Evolutionary conservation across 1,140 invertebrate genomes (phyloP).

Genomic region (Heliconius congener): DNA sequence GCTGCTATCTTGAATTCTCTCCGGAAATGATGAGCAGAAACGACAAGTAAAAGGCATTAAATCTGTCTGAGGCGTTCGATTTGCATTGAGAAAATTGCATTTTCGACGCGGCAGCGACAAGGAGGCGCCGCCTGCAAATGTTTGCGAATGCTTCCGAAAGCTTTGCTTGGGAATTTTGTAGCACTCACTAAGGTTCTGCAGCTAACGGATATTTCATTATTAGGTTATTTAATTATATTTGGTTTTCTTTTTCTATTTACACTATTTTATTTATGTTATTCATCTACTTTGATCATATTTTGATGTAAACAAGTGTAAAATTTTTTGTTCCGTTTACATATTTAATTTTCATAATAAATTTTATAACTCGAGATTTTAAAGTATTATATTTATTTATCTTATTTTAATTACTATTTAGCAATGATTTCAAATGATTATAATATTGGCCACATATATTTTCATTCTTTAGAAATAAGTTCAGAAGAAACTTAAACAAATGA

Average conservation of each 20-base stretch:
- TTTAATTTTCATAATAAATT: too few species aligned
- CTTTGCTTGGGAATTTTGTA: constrained; percentile 57
- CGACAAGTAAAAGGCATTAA: constrained; percentile 76
- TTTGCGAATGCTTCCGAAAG: constrained; percentile 65
- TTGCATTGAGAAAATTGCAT: constrained; percentile 79
- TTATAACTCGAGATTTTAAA: too few species aligned
- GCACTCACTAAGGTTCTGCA: constrained; percentile 19
- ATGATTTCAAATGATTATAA: neutral
- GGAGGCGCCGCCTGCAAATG: constrained; percentile 65
- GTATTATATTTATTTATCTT: too few species aligned
- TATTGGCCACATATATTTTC: neutral
- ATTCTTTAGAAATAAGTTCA: neutral
- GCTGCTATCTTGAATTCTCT: constrained; percentile 58
- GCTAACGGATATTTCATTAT: constrained; percentile 1
- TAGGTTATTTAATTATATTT: constrained; percentile 2
- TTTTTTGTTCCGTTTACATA: too few species aligned
- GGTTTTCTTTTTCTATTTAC: neutral
- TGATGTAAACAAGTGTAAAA: too few species aligned
- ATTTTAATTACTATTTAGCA: too few species aligned
- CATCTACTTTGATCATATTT: too few species aligned
- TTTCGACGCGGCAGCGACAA: constrained; percentile 69
- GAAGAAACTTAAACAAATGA: constrained; percentile 4
- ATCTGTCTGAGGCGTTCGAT: constrained; percentile 75
- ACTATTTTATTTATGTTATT: constrained; percentile 2
- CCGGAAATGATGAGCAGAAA: constrained; percentile 73